Evolutionary conservation across 2,113 vertebrate species (phyloP), one percentile per base, ranked within the genome.

Genomic region (Dermatemys mawii): DNA sequence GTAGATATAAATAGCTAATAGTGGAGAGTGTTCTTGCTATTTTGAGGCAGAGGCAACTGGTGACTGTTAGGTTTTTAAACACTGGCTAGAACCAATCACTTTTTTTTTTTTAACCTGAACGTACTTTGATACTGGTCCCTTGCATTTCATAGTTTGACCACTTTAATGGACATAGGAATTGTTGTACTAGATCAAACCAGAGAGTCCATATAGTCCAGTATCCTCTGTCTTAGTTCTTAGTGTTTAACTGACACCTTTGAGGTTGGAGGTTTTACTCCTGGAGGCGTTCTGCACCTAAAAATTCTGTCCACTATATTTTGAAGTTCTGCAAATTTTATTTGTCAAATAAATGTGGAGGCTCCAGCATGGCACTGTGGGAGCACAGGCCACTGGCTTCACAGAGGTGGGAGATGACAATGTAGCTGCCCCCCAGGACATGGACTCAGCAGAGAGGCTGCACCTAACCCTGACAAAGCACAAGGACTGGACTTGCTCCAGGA

Each of bases 1-100:
- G 99, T 99, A 97, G 96, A 94, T 94, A 88, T 67, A 49, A 89
- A 90, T 84, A 26, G 22, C 44, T 46, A 86, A 78, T 60, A 19
- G 13, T 38, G n/a, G 13, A 83, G n/a, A 88, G 76, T 90, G 95
- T 78, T 78, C 50, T 89, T 83, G 93, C 79, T 83, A 49, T 10
- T 90, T 86, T n/a, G 54, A 48, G 38, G 13, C 44, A 4, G 32
- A 16, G 29, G 55, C 22, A 41, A 0, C 0, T 82, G 79, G 83
- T 78, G 75, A 29, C n/a, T 53, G 19, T 6, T 88, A n/a, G n/a
- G n/a, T n/a, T n/a, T n/a, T n/a, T n/a, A n/a, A 53, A 54, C 27
- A 22, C 27, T 46, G 50, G 35, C 44, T 75, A 41, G 49, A 35
- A 8, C 2, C 13, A 50, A 38, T 17, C 38, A 8, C 32, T 54